Conservation (phyloP, 2,888 invertebrate genomes). For the Nomada ruficornis region DNA sequence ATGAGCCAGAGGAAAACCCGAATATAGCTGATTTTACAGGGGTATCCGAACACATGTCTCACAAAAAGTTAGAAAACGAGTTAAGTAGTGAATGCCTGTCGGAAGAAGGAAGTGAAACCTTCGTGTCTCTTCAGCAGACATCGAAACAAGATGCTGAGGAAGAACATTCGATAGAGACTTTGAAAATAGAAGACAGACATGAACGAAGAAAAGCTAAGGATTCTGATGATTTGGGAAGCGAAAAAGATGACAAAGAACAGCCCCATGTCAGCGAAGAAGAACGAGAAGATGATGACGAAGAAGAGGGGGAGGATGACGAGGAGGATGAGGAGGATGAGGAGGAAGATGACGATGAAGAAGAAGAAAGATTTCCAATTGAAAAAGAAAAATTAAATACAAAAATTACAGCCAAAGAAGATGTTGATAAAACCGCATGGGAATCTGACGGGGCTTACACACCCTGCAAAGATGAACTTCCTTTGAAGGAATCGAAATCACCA, state of each 20-base stretch:
- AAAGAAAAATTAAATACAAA: constrained; percentile 68
- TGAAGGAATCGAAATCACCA: constrained; percentile 66
- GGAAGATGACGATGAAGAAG: constrained; percentile 58
- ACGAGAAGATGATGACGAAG: constrained; percentile 65
- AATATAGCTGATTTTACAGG: constrained; percentile 63
- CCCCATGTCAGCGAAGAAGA: constrained; percentile 52
- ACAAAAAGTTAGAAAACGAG: constrained; percentile 60
- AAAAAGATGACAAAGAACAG: constrained; percentile 63
- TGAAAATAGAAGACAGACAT: background rate
- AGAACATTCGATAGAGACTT: constrained; percentile 6
- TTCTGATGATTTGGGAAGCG: constrained; percentile 53
- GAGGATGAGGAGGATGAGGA: constrained; percentile 62
- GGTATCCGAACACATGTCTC: constrained; percentile 47
- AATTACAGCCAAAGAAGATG: constrained; percentile 2
- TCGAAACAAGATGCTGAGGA: constrained; percentile 17
- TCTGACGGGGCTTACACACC: constrained; percentile 82
- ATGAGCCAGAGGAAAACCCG: constrained; percentile 64
- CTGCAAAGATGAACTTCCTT: constrained; percentile 81
- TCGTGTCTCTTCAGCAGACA: constrained; percentile 1
- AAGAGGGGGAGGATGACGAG: constrained; percentile 52
- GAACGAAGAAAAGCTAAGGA: constrained; percentile 35
- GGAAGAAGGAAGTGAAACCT: constrained; percentile 31
- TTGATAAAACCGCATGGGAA: constrained; percentile 74
- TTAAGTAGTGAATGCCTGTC: constrained; percentile 44
- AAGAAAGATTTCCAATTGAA: constrained; percentile 75